Evolutionary conservation across 2,888 invertebrate genomes (phyloP).

Genomic region (Hemistola chrysoprasaria): DNA sequence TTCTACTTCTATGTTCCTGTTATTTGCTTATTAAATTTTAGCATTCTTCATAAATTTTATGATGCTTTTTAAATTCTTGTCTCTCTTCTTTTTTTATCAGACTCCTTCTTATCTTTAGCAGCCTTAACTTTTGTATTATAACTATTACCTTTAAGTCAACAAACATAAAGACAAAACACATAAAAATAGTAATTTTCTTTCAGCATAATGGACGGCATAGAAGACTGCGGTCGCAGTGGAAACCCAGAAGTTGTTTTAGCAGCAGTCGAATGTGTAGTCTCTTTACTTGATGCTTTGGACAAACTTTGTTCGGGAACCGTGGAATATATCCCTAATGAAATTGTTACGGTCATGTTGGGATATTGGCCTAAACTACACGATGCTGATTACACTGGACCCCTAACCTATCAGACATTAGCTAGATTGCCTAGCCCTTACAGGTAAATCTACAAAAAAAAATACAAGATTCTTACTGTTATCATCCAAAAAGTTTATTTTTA

Average conservation of each 20-base stretch:
- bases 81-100: too few relatives aligned
- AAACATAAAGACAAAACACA: constrained; percentile 9
- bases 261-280: constrained; percentile 91
- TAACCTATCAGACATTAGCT: constrained; percentile 93
- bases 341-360: constrained; percentile 78
- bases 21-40: too few relatives aligned
- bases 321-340: constrained; percentile 55
- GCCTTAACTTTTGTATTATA: too few relatives aligned
- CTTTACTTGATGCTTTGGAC: constrained; percentile 91
- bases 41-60: too few relatives aligned
- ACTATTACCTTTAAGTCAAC: background rate
- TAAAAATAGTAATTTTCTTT: constrained; percentile 12
- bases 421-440: constrained; percentile 91
- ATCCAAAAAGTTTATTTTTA: too few relatives aligned
- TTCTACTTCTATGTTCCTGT: too few relatives aligned
- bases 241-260: constrained; percentile 89
- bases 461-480: too few relatives aligned
- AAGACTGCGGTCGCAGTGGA: constrained; percentile 93
- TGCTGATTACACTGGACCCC: constrained; percentile 91
- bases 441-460: too few relatives aligned
- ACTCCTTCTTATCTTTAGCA: too few relatives aligned
- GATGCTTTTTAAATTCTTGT: too few relatives aligned
- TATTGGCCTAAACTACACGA: constrained; percentile 87
- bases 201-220: constrained; percentile 95
- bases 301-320: constrained; percentile 89